Evolutionary conservation across 2,113 vertebrate genomes (phyloP), one percentile per base, ranked within the genome.

Genomic region (Leptosomus discolor): DNA sequence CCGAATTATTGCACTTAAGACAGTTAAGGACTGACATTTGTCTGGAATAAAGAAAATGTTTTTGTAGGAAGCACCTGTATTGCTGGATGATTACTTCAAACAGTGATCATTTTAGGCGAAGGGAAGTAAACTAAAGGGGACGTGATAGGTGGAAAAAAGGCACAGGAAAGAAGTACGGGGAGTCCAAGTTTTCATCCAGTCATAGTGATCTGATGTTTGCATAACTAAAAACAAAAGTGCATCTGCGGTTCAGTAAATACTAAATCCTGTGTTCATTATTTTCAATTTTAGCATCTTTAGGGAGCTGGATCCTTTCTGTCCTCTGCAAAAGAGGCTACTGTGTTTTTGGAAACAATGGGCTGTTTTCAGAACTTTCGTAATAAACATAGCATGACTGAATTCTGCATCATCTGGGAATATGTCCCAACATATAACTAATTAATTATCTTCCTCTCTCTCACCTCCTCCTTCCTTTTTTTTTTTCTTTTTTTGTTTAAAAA

Each of bases 281-380:
- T 85, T 24, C 8, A 77, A 7, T 84, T 74, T 36, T 87, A 57
- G 16, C 29, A 50, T 61, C 83, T 84, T 81, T 45, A 58, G 84
- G 45, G 80, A 81, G 74, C 77, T 71, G 63, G 5, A 20, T 89
- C 37, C 8, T 65, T 86, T 51, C 54, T 77, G 45, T 57, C 12
- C 29, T 75, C 64, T 84, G 60, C 65, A 75, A 45, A 89, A 91
- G n/a, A 82, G 13, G 53, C 51, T 71, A 21, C 88, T 77, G 78
- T 76, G 67, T 39, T 77, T 95, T 85, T 71, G 48, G 71, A 63
- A 93, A 96, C 53, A 91, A 76, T 85, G 53, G 57, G 29, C 57
- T 88, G 57, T 10, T 71, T 88, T 88, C 6, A 22, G 43, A 79
- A 30, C 26, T 85, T 85, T 15, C 5, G 17, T 65, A 50, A 90